A percentile compares a stretch with the other conserved stretches of the same genome.
phyloP scores from a whole-genome alignment of 1,140 invertebrate genomes.

The Bombus turneri region DNA sequence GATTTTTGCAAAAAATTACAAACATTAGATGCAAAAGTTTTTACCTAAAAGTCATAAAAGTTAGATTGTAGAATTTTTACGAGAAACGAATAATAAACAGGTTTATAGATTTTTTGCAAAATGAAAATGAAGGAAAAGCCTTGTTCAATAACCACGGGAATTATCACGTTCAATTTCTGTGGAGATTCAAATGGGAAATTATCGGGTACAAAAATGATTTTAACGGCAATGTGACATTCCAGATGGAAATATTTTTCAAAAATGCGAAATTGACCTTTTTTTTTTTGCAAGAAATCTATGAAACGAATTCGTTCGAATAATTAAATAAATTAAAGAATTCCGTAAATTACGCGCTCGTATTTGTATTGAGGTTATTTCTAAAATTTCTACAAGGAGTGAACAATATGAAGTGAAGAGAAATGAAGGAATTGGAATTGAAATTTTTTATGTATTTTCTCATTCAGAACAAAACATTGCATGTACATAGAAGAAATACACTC shows the following conservation, averaged over 20 bases:
- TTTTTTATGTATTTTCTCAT: conserved; percentile 46
- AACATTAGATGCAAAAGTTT: conserved; percentile 34
- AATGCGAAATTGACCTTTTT: not conserved
- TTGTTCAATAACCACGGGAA: not conserved
- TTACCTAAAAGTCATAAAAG: conserved; percentile 23
- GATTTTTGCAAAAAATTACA: conserved; percentile 24
- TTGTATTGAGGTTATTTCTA: conserved; percentile 4
- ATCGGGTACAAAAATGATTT: not conserved
- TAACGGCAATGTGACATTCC: not conserved
- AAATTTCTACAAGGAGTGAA: conserved; percentile 41
- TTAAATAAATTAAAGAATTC: not conserved
- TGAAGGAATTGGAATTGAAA: conserved; percentile 24
- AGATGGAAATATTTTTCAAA: conserved; percentile 28
- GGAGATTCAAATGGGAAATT: not conserved
- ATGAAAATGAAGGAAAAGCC: not conserved
- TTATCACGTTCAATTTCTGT: not conserved
- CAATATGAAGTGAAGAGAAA: not conserved
- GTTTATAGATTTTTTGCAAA: conserved; percentile 41
- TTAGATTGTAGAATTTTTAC: conserved; percentile 54
- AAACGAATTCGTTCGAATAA: not conserved
- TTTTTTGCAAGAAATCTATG: conserved; percentile 38
- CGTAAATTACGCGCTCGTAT: conserved; percentile 16
- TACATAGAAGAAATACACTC: conserved; percentile 23
- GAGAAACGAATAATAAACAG: not conserved
- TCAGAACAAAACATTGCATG: conserved; percentile 21